Conservation (phyloP, 2,113 vertebrate species). For the Diglossa brunneiventris region DNA sequence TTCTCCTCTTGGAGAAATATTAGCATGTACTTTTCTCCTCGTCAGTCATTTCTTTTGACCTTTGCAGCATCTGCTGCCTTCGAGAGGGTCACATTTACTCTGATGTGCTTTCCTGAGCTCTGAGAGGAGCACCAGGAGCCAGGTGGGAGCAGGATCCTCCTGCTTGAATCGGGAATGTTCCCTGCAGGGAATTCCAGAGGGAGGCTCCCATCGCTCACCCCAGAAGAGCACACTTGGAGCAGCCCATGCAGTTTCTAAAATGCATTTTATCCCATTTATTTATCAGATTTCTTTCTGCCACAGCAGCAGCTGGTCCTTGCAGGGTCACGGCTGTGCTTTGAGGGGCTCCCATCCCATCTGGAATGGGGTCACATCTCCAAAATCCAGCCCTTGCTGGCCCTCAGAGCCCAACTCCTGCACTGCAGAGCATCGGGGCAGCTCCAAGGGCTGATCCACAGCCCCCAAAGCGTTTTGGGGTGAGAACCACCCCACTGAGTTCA, state of each 20-base stretch:
- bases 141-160: neutral
- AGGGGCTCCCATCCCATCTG: neutral
- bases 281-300: neutral
- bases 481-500: neutral
- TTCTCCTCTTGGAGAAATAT: slow-evolving; percentile 40
- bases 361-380: neutral
- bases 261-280: rapidly evolving
- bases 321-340: neutral
- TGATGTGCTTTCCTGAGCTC: neutral
- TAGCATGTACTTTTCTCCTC: slow-evolving; percentile 41
- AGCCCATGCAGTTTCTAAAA: neutral
- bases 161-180: rapidly evolving
- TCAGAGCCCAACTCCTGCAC: neutral
- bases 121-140: neutral
- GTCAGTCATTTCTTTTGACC: slow-evolving; percentile 21
- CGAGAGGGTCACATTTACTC: neutral
- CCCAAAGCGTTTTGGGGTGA: neutral
- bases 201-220: neutral
- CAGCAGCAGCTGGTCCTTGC: neutral
- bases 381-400: neutral
- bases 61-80: neutral
- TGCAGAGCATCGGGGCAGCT: neutral
- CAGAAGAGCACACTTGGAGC: neutral
- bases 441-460: neutral
- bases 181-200: neutral